phyloP scores from a whole-genome alignment of 2,113 vertebrate genomes.

The Helogale parvula region DNA sequence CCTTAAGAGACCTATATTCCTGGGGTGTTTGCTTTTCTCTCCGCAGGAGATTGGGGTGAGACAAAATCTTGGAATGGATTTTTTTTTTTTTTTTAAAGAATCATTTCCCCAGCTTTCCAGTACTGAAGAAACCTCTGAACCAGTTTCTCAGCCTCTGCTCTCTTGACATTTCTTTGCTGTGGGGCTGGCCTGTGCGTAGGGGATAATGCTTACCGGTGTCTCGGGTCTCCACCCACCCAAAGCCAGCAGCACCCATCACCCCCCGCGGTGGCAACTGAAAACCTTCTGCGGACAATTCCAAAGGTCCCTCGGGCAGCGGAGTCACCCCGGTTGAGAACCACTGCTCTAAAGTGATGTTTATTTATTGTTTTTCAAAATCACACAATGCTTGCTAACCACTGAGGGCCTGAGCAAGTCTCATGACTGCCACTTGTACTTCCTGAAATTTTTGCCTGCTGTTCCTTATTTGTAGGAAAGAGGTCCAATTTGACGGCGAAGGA shows the following conservation, averaged over 20 bases:
- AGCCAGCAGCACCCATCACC: rapidly evolving
- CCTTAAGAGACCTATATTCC: not conserved
- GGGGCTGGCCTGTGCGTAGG: not conserved
- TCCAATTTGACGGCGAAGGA: not conserved
- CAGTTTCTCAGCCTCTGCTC: not conserved
- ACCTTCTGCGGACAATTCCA: not conserved
- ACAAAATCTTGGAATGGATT: not conserved
- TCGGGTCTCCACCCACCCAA: not conserved
- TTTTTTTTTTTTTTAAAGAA: not conserved
- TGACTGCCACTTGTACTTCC: not conserved
- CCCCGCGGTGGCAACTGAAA: not conserved
- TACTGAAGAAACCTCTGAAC: not conserved
- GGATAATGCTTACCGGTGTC: not conserved
- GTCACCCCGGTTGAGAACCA: not conserved
- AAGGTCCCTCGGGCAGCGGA: not conserved
- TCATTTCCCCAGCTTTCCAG: not conserved
- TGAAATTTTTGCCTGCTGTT: not conserved
- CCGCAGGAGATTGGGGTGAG: not conserved
- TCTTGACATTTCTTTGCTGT: not conserved
- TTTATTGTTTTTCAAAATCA: slow-evolving; percentile 19
- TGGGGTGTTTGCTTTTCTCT: not conserved
- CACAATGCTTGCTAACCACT: not conserved
- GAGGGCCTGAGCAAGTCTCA: not conserved
- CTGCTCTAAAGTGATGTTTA: not conserved
- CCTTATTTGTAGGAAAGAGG: not conserved